Base-by-base conservation (phyloP, 64 coral and sea anemone species). In the Stylophora pistillata region DNA sequence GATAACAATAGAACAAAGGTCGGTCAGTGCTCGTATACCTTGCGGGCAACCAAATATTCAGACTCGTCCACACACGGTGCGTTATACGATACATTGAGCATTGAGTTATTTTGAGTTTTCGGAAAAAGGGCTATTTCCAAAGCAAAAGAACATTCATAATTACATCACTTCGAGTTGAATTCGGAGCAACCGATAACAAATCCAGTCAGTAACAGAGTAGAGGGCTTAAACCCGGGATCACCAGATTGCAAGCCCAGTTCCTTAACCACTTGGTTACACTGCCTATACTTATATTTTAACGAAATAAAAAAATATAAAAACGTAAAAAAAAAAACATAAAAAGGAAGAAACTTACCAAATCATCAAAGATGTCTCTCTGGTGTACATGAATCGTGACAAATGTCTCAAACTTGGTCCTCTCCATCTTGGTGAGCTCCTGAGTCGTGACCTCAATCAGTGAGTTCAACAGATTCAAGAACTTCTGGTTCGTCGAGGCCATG, bases 361-460 rank as follows among this genome's bases (percentile, higher is more conserved):
- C 95, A 66, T 98, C 92, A 76, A 98, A 98, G 33, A 98, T 94
- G 27, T 98, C 95, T 53, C 92, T 94, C 78, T 98, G 95, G 86
- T 98, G 95, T 41, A 98, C 95, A 30, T 98, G 95, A 66, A 98
- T 98, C 12, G 95, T 98, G 59, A 98, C 95, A 63, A 98, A 86
- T 1, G 95, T 98, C 74, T 98, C 95, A 86, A 94, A 98, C 73
- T 98, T 98, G 33, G 92, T 94, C 53, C 95, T 87, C 56, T 98
- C 92, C 95, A 98, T 94, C 72, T 98, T 98, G 73, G 95, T 94
- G 2, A 98, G 92, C 69, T 98, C 95, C 74, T 96, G 91, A 13
- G 95, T 96, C 4, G 95, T 96, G 25, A 96, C 95, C 9, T 96
- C 95, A 64, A 96, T 96, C 21, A 96, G 82, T 15, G 95, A 89